phyloP scores from a whole-genome alignment of 2,113 vertebrate genomes.

The Gavia stellata region DNA sequence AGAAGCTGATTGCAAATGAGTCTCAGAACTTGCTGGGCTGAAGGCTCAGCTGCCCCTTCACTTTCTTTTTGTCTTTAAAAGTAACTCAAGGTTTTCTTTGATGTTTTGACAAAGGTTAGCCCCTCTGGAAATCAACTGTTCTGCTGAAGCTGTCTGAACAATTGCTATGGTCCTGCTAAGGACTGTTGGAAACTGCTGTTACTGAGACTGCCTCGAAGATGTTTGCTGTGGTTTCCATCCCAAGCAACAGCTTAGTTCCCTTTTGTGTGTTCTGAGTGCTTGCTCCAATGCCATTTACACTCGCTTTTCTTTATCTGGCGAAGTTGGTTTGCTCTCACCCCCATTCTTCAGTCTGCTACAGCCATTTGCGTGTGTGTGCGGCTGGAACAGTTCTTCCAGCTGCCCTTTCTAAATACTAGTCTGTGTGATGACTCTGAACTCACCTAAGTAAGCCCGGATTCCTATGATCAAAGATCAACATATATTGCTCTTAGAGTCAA shows the following conservation, averaged over 20 bases:
- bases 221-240: neutral
- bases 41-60: neutral
- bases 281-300: neutral
- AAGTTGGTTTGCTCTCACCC: neutral
- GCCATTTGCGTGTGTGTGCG: too few relatives aligned
- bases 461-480: neutral
- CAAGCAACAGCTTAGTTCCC: accelerated
- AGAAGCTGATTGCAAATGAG: neutral
- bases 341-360: neutral
- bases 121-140: neutral
- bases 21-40: neutral
- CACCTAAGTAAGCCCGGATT: neutral
- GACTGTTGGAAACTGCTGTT: neutral
- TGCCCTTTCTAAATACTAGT: neutral
- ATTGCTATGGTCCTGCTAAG: neutral
- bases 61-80: neutral
- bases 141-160: neutral
- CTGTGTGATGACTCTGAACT: neutral
- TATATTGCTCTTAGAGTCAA: neutral
- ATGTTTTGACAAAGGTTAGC: neutral
- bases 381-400: neutral
- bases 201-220: neutral
- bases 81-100: neutral
- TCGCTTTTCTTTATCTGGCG: neutral
- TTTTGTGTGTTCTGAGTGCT: neutral